Evolutionary conservation across 2,888 invertebrate genomes (phyloP).

Genomic region (Lithophane socia): DNA sequence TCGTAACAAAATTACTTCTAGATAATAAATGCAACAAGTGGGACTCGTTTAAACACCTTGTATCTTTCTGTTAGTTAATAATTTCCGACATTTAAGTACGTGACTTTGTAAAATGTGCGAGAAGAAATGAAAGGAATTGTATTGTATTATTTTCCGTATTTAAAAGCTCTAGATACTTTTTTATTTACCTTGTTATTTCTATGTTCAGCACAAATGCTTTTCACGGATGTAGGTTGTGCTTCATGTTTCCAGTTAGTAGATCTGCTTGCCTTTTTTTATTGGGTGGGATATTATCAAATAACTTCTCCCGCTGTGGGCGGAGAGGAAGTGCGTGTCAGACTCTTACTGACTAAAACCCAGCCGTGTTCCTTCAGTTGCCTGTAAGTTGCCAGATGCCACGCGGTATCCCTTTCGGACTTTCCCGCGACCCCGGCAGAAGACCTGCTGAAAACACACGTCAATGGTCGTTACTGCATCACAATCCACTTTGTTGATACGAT

Average conservation of each 20-base stretch:
- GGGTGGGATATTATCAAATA: no score
- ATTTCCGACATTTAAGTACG: conserved; percentile 7
- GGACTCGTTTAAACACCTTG: neutral
- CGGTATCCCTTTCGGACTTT: no score
- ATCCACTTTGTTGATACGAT: neutral
- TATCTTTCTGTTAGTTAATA: conserved; percentile 22
- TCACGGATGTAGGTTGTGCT: no score
- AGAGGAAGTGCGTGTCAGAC: no score
- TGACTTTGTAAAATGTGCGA: neutral
- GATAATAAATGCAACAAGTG: neutral
- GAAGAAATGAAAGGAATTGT: neutral
- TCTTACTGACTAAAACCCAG: no score
- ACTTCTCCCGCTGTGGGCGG: no score
- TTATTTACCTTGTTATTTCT: no score
- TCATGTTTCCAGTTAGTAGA: neutral
- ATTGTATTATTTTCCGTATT: neutral
- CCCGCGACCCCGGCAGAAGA: no score
- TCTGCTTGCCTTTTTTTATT: neutral
- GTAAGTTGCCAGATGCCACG: no score
- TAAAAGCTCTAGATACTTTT: neutral
- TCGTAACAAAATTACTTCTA: conserved; percentile 7
- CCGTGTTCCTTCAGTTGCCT: no score
- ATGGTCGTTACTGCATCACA: neutral
- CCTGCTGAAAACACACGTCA: neutral
- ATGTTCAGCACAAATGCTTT: no score